Percentiles rank a stretch among this genome's conserved stretches.
Conservation (phyloP, 2,888 invertebrate genomes). For the Cheiracanthium punctorium region DNA sequence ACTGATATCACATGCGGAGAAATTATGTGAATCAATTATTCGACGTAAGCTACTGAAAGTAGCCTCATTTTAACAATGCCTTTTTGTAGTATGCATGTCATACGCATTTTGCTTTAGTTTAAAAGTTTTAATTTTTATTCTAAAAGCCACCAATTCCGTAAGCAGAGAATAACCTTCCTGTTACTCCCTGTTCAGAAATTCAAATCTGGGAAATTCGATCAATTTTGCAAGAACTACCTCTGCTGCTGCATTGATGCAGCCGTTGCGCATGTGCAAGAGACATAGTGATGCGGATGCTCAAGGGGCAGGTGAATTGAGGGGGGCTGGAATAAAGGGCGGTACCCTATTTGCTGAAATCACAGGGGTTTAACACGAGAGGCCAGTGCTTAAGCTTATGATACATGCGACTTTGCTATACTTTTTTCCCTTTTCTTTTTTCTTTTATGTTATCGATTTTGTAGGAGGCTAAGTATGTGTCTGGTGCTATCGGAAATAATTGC, state of each 20-base stretch:
- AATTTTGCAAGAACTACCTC: neutral
- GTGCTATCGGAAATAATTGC: conserved; percentile 3
- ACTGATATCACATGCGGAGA: too few relatives aligned
- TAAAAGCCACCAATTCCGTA: too few relatives aligned
- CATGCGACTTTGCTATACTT: neutral
- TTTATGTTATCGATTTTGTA: conserved; percentile 8
- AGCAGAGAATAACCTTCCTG: too few relatives aligned
- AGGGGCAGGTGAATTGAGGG: neutral
- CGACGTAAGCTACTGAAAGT: too few relatives aligned
- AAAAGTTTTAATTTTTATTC: too few relatives aligned
- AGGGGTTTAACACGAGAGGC: conserved; percentile 10
- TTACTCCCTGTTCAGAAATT: neutral
- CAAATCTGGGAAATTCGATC: neutral
- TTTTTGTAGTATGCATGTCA: too few relatives aligned
- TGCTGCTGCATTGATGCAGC: neutral
- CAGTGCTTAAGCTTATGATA: neutral
- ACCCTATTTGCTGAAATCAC: conserved; percentile 17
- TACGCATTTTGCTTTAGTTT: too few relatives aligned
- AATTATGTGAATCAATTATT: too few relatives aligned
- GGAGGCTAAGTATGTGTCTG: conserved; percentile 2
- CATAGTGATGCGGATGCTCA: conserved; percentile 7
- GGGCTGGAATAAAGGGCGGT: neutral
- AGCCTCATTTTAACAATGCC: too few relatives aligned
- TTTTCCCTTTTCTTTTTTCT: neutral
- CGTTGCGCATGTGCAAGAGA: neutral